phyloP scores from a whole-genome alignment of 2,888 invertebrate genomes.

The Anthrax anthrax region DNA sequence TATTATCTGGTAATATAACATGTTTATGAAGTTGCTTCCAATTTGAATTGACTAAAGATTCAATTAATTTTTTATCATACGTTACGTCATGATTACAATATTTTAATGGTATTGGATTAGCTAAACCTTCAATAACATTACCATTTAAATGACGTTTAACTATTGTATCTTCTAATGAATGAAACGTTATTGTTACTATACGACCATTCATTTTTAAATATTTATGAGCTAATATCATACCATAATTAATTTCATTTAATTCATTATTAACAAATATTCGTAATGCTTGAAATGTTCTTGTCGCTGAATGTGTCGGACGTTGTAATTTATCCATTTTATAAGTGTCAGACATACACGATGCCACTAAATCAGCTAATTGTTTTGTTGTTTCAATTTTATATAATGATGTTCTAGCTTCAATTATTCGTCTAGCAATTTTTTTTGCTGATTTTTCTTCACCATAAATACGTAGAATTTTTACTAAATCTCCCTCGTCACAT shows the following conservation, averaged over 20 bases:
- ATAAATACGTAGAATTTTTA: constrained; percentile 73
- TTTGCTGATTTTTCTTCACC: constrained; percentile 82
- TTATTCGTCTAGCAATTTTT: constrained; percentile 72
- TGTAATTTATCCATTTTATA: constrained; percentile 55
- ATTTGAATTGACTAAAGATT: constrained; percentile 44
- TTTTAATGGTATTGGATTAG: constrained; percentile 57
- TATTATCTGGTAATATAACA: constrained; percentile 55
- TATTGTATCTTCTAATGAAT: constrained; percentile 86
- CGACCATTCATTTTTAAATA: constrained; percentile 66
- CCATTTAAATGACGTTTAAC: constrained; percentile 79
- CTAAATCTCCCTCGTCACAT: constrained; percentile 62
- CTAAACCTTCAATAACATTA: constrained; percentile 54
- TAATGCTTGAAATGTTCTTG: constrained; percentile 84
- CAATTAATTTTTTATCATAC: constrained; percentile 45
- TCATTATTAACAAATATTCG: constrained; percentile 95
- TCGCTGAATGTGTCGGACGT: constrained; percentile 65
- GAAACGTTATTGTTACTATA: constrained; percentile 74
- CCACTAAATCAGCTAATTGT: constrained; percentile 64
- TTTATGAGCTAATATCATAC: constrained; percentile 58
- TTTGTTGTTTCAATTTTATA: constrained; percentile 65
- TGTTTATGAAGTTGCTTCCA: constrained; percentile 75
- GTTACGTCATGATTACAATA: constrained; percentile 48
- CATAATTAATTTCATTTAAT: constrained; percentile 86
- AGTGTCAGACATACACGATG: constrained; percentile 42
- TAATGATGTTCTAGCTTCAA: constrained; percentile 66